Conservation (phyloP, 2,888 invertebrate species). For the Eristalis tenax region DNA sequence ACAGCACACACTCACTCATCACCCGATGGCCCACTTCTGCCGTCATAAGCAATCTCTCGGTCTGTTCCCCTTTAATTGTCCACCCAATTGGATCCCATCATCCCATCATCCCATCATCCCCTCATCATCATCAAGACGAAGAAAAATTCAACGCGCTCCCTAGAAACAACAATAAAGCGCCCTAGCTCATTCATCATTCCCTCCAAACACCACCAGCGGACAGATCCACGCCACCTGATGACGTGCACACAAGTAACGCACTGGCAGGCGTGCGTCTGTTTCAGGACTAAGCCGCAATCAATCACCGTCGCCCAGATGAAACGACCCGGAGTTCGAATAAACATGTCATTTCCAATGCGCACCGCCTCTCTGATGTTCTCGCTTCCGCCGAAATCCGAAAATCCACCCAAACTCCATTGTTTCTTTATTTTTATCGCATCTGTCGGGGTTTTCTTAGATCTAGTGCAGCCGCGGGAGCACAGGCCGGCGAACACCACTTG, state of each 20-base stretch:
- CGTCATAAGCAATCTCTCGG: neutral
- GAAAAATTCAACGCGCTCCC: neutral
- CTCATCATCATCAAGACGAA: neutral
- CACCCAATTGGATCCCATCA: slow-evolving; percentile 8
- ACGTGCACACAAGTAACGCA: slow-evolving; percentile 3
- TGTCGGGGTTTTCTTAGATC: neutral
- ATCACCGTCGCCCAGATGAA: slow-evolving; percentile 57
- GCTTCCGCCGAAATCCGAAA: neutral
- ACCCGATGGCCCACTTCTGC: neutral
- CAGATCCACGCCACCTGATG: slow-evolving; percentile 36
- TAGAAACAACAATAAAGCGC: neutral
- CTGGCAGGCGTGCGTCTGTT: neutral
- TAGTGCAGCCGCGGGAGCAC: neutral
- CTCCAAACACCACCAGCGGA: neutral
- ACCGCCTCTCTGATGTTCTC: slow-evolving; percentile 15
- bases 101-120: neutral
- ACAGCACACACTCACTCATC: no score
- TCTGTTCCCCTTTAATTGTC: neutral
- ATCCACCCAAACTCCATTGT: neutral
- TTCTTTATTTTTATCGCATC: neutral
- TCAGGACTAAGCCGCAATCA: slow-evolving; percentile 31
- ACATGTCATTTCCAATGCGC: slow-evolving; percentile 46
- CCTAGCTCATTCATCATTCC: neutral
- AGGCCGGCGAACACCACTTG: neutral
- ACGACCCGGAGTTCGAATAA: slow-evolving; percentile 52